Conservation (phyloP, 2,888 invertebrate species). For the Idaea aversata region DNA sequence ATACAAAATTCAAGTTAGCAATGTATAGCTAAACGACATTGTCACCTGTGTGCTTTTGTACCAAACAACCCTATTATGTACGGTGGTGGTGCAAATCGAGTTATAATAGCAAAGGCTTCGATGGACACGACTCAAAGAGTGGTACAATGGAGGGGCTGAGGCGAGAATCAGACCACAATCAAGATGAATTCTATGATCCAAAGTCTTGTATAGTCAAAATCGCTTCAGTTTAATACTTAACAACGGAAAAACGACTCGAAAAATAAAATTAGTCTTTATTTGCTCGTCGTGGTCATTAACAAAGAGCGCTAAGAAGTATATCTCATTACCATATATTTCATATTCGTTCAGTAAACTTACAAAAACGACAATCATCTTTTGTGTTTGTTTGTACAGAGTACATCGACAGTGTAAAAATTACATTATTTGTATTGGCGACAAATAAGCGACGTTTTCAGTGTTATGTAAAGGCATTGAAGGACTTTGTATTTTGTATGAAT, state of each 20-base stretch:
- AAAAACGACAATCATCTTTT: slow-evolving; percentile 21
- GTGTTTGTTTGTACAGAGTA: slow-evolving; percentile 6
- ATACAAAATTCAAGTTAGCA: slow-evolving; percentile 42
- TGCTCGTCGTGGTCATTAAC: slow-evolving; percentile 55
- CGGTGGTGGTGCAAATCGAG: slow-evolving; percentile 46
- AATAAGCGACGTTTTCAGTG: slow-evolving; percentile 5
- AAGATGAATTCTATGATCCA: too few relatives aligned
- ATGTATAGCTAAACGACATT: slow-evolving; percentile 50
- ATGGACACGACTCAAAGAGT: slow-evolving; percentile 43
- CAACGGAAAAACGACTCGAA: slow-evolving; percentile 17
- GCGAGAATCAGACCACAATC: slow-evolving; percentile 19
- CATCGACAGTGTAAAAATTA: background rate
- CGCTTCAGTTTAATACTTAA: slow-evolving; percentile 26
- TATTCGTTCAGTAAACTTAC: slow-evolving; percentile 13
- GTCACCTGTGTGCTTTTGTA: slow-evolving; percentile 51
- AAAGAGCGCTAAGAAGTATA: slow-evolving; percentile 46
- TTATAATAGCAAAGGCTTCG: slow-evolving; percentile 52
- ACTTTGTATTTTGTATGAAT: background rate
- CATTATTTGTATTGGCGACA: slow-evolving; percentile 5
- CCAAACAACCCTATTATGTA: slow-evolving; percentile 50
- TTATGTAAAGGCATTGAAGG: slow-evolving; percentile 17
- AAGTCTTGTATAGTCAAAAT: background rate
- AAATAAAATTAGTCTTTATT: slow-evolving; percentile 47
- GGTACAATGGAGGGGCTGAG: slow-evolving; percentile 24
- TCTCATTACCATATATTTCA: slow-evolving; percentile 30